These are phyloP conservation scores for Theocolax elegans DNA, from an alignment of 1,140 invertebrate genomes.

Conservation along the genomic window DNA sequence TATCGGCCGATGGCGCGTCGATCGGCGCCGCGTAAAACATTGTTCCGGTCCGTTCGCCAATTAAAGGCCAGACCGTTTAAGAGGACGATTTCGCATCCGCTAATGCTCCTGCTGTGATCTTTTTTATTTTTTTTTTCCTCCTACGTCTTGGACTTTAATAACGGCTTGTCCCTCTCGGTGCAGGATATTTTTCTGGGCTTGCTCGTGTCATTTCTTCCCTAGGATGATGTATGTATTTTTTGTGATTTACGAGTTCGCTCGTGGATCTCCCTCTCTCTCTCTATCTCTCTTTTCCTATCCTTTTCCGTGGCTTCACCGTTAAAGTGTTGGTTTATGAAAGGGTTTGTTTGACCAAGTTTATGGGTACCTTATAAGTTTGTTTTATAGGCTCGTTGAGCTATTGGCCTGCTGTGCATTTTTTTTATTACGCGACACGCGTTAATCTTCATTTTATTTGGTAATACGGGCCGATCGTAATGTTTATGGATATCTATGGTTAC, in stretches of 20 bases:
- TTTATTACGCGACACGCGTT: slow-evolving; percentile 32
- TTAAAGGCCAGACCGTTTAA: slow-evolving; percentile 12
- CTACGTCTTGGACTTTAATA: background rate
- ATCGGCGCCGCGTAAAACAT: slow-evolving; percentile 9
- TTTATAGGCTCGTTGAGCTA: slow-evolving; percentile 28
- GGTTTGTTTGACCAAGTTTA: background rate
- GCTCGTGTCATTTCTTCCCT: slow-evolving; percentile 19
- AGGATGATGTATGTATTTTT: slow-evolving; percentile 32
- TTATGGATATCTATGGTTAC: too few species aligned
- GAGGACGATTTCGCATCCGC: background rate
- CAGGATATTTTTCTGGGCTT: background rate
- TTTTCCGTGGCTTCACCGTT: background rate
- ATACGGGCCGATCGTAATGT: too few species aligned
- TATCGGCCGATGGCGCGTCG: slow-evolving; percentile 24
- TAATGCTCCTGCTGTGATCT: background rate
- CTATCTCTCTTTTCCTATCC: too few species aligned
- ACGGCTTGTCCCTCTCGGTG: background rate
- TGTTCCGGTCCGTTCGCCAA: slow-evolving; percentile 30
- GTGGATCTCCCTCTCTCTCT: too few species aligned
- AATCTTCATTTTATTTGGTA: slow-evolving; percentile 48
- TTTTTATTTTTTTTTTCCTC: background rate
- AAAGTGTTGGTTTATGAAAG: slow-evolving; percentile 29
- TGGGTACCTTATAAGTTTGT: slow-evolving; percentile 6
- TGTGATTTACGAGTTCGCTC: slow-evolving; percentile 28
- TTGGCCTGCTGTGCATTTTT: slow-evolving; percentile 42